Conservation (phyloP, 2,797 vertebrate genomes). For the Pelobates cultripes region DNA sequence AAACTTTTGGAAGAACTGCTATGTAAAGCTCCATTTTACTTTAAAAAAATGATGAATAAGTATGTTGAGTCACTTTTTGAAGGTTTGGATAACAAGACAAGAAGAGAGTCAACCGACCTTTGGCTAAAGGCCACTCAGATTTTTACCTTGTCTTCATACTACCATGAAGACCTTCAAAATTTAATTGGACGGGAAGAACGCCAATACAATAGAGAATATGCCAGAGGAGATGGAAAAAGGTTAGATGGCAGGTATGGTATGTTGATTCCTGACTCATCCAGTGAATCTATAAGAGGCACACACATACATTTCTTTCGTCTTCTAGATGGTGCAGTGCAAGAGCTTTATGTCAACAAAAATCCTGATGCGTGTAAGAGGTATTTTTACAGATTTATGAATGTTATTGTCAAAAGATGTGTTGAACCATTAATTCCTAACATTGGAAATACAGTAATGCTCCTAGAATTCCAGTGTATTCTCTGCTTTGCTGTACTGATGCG, state of each 20-base stretch:
- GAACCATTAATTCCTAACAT: conserved; percentile 71
- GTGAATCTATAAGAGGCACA: conserved; percentile 55
- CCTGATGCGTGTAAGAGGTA: conserved; percentile 68
- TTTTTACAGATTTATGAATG: conserved; percentile 79
- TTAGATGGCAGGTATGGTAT: conserved; percentile 73
- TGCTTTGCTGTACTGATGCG: conserved; percentile 70
- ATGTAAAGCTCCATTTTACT: conserved; percentile 58
- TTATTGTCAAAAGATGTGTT: conserved; percentile 69
- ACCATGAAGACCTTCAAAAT: conserved; percentile 71
- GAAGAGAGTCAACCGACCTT: conserved; percentile 75
- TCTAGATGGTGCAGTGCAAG: conserved; percentile 70
- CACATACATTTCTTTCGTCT: conserved; percentile 77
- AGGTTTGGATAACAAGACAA: conserved; percentile 54
- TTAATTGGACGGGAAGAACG: conserved; percentile 72
- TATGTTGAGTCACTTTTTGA: conserved; percentile 66
- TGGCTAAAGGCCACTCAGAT: conserved; percentile 73
- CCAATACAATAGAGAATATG: conserved; percentile 67
- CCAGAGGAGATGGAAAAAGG: conserved; percentile 53
- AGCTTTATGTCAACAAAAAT: conserved; percentile 69
- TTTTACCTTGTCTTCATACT: conserved; percentile 68
- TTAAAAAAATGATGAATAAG: conserved; percentile 62
- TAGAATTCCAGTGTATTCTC: conserved; percentile 77
- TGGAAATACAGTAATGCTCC: conserved; percentile 71
- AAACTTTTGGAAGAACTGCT: conserved; percentile 66
- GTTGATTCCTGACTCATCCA: conserved; percentile 66